Conservation (phyloP, 2,888 invertebrate species). For the Heliothis peltigera region DNA sequence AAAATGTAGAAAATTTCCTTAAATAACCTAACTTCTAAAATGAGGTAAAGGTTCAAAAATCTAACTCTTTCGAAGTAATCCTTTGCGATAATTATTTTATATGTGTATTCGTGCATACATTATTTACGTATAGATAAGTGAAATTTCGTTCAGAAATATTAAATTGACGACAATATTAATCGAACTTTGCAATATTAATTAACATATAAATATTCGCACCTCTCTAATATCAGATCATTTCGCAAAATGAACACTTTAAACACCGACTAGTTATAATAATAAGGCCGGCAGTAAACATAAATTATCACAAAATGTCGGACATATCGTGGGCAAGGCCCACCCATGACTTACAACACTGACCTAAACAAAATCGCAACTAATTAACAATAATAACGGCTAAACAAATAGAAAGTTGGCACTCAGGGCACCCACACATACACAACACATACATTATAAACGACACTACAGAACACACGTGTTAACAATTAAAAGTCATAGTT, state of each 20-base stretch:
- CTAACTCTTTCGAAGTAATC: too few relatives aligned
- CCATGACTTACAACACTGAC: conserved; percentile 35
- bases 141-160: too few relatives aligned
- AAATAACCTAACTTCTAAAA: too few relatives aligned
- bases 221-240: neutral
- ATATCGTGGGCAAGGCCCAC: conserved; percentile 43
- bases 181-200: neutral
- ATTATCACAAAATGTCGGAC: conserved; percentile 27
- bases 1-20: too few relatives aligned
- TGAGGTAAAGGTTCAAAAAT: too few relatives aligned
- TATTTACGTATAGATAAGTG: too few relatives aligned
- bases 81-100: too few relatives aligned
- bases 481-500: conserved; percentile 84
- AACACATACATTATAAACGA: conserved; percentile 66
- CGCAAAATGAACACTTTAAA: neutral
- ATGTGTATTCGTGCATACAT: too few relatives aligned
- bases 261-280: conserved; percentile 13
- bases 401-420: conserved; percentile 76
- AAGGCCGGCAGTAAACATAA: conserved; percentile 21
- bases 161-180: too few relatives aligned
- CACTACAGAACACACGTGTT: conserved; percentile 83
- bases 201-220: neutral
- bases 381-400: conserved; percentile 56
- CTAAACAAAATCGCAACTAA: conserved; percentile 51
- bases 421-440: conserved; percentile 70